These are phyloP conservation scores for Dasyornis broadbenti DNA, from an alignment of 2,113 vertebrate species.

Conservation along the genomic window DNA sequence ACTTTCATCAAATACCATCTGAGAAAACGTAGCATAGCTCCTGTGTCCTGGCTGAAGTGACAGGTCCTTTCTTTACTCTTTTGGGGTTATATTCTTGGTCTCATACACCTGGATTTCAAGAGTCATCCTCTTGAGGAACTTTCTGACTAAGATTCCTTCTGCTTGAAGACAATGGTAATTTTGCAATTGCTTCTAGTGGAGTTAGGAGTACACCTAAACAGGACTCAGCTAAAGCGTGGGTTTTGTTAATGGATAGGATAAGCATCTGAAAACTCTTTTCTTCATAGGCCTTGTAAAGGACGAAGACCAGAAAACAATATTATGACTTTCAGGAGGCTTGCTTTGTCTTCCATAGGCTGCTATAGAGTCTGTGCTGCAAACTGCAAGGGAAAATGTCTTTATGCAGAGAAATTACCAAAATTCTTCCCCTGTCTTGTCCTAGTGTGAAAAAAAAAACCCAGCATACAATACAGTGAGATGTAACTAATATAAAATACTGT, in stretches of 20 bases:
- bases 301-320: background rate
- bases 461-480: background rate
- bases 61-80: background rate
- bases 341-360: background rate
- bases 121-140: background rate
- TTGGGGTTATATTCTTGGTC: background rate
- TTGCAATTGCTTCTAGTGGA: background rate
- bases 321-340: background rate
- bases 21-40: rapidly evolving
- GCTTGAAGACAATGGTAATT: background rate
- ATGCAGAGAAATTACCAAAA: background rate
- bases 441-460: background rate
- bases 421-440: background rate
- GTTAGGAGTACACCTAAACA: background rate
- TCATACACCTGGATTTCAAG: background rate
- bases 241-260: background rate
- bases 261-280: background rate
- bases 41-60: background rate
- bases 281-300: background rate
- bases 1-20: background rate
- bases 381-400: background rate
- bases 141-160: background rate
- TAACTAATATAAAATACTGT: background rate
- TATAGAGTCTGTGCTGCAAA: background rate
- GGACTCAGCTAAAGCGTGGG: background rate